These are phyloP conservation scores for Sthenelais limicola DNA, from an alignment of 2,888 invertebrate genomes.

Conservation along the genomic window DNA sequence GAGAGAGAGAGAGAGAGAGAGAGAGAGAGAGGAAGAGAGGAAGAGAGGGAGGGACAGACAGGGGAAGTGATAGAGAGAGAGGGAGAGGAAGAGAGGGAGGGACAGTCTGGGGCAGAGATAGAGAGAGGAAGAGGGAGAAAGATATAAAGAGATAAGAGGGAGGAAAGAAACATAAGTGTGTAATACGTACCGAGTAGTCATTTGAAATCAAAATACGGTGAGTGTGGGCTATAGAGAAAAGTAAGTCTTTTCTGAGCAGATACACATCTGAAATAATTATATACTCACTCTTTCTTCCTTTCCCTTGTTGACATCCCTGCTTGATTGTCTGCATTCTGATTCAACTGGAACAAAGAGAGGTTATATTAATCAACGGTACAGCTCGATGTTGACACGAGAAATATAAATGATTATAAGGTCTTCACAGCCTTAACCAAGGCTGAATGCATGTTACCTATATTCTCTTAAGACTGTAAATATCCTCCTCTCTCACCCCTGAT, in stretches of 20 bases:
- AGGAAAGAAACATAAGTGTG: not conserved
- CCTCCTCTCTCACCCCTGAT: too few relatives aligned
- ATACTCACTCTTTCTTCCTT: constrained; percentile 28
- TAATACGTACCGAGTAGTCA: too few relatives aligned
- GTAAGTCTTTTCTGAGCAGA: not conserved
- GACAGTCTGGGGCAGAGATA: not conserved
- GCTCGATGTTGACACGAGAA: too few relatives aligned
- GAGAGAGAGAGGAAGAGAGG: not conserved
- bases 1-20: not conserved
- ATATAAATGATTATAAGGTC: too few relatives aligned
- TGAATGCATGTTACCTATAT: too few relatives aligned
- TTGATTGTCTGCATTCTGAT: not conserved
- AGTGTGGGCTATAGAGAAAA: too few relatives aligned
- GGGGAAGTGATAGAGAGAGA: not conserved
- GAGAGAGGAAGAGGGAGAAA: constrained; percentile 5
- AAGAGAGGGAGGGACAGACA: constrained; percentile 1
- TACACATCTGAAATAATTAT: not conserved
- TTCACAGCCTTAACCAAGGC: too few relatives aligned
- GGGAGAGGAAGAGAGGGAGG: not conserved
- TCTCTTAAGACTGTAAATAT: too few relatives aligned
- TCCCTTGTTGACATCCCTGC: not conserved
- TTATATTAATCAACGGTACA: too few relatives aligned
- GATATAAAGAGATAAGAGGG: not conserved
- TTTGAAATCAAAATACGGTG: too few relatives aligned
- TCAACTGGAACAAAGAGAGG: constrained; percentile 10